phyloP scores from a whole-genome alignment of 2,888 invertebrate species.

The Drosophila monieri region DNA sequence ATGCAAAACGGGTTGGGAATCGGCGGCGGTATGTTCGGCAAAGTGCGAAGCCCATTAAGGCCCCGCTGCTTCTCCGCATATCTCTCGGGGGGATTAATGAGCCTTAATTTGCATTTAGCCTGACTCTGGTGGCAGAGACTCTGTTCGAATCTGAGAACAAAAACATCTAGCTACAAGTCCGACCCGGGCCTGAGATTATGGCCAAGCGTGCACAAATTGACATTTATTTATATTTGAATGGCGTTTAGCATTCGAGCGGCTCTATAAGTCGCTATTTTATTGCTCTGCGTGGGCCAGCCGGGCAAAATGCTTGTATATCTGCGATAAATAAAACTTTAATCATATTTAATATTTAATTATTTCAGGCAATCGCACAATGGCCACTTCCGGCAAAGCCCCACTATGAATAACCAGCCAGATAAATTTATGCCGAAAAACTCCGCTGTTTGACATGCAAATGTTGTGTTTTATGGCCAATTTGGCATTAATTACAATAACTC shows the following conservation, averaged over 20 bases:
- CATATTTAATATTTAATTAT: slow-evolving; percentile 77
- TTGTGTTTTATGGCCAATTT: slow-evolving; percentile 78
- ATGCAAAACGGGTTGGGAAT: slow-evolving; percentile 66
- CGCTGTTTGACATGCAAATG: slow-evolving; percentile 75
- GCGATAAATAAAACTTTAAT: slow-evolving; percentile 51
- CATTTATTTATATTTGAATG: slow-evolving; percentile 77
- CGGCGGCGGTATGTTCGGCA: slow-evolving; percentile 27
- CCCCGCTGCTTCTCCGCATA: slow-evolving; percentile 66
- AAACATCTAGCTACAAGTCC: slow-evolving; percentile 35
- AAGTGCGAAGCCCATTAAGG: slow-evolving; percentile 75
- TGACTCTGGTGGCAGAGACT: slow-evolving; percentile 39
- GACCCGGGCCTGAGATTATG: slow-evolving; percentile 60
- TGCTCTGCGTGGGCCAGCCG: slow-evolving; percentile 62
- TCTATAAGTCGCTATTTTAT: slow-evolving; percentile 69
- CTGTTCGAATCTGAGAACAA: slow-evolving; percentile 34
- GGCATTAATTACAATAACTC: slow-evolving; percentile 75
- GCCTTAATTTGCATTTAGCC: slow-evolving; percentile 75
- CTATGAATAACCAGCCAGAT: slow-evolving; percentile 38
- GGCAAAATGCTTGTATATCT: slow-evolving; percentile 12
- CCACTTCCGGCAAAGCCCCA: slow-evolving; percentile 62
- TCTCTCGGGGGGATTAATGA: slow-evolving; percentile 70
- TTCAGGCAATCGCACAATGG: slow-evolving; percentile 69
- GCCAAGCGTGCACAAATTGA: slow-evolving; percentile 74
- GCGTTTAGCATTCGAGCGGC: slow-evolving; percentile 67
- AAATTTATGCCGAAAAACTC: slow-evolving; percentile 57